Base-by-base conservation (phyloP, 2,888 invertebrate species). In the Melolontha melolontha region DNA sequence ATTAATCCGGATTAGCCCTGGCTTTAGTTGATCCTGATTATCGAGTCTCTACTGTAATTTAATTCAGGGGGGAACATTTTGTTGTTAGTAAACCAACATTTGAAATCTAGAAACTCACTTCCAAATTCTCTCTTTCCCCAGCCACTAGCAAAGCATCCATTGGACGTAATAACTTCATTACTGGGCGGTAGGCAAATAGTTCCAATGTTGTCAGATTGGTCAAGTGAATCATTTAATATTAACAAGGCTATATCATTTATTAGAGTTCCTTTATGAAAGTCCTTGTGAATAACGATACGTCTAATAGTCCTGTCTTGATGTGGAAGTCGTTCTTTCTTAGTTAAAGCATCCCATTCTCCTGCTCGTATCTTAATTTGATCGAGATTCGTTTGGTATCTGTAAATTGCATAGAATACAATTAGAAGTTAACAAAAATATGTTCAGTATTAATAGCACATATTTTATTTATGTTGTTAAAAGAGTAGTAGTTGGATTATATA, bases 171-270 rank as follows among this genome's bases (percentile, higher is more conserved):
- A 66, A 86, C 84, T 1, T 83, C 78, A 1, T 83, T 80, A 0
- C 81, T 74, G 0, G 87, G 86, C 0, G 92, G 90, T 67, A 92
- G 85, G 84, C 86, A 95, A 0, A 90, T 86, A 0, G 92, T 83
- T 41, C 91, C 91, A 1, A 95, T 89, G 79, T 94, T 92, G 12
- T 89, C 88, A 0, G 88, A 86, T 12, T 88, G 79, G 0, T 87
- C 85, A 52, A 93, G 86, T 0, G 92, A 89, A 4, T 55, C 52
- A 7, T 85, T 79, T 6, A 94, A 82, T 75, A 92, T 87, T 0
- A 95, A 82, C 0, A 95, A 78, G 0, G 92, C 94, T 5, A 92
- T 83, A 77, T 95, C 94, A 79, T 94, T 91, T 83, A 87, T 89
- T 10, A 93, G 84, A 8, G 90, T 88, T 1, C 89, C 90, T 57